Evolutionary conservation across 2,113 vertebrate genomes (phyloP), one percentile per base, ranked within the genome.

Genomic region (Cettia cetti): DNA sequence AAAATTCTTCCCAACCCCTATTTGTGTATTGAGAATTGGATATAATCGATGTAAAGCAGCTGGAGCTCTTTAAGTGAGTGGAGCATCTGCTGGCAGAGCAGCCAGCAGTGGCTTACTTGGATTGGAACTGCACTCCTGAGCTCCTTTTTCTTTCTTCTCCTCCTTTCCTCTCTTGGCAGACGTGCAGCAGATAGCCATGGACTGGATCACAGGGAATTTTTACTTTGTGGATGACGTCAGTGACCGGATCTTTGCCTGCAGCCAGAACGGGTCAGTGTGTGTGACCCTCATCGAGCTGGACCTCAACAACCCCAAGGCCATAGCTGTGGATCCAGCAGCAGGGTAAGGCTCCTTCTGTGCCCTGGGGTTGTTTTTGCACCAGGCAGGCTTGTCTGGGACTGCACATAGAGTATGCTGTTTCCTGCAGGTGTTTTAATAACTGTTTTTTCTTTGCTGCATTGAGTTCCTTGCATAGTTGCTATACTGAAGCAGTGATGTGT

Each of bases 121-220:
- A 18, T 18, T 64, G 28, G 11, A 72, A 40, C 77, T 92, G 35
- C 33, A 68, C 21, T 82, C 65, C 81, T 96, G 57, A 78, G 70
- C 82, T 40, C 85, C 27, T 86, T 24, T 53, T 50, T 22, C 22
- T 50, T 39, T 86, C 0, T 16, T 27, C 13, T 18, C 28, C 22
- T 63, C 1, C 8, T 4, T 57, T 54, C 30, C 18, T 49, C 11
- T 6, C 82, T 45, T 97, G 97, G 66, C 97, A 99, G 99, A 99
- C 97, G 98, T 99, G 22, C 99, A 99, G 52, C 98, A 99, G 90
- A 98, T 99, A 98, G 99, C 98, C 1, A 96, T 99, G 5, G 99
- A 99, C 96, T 99, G 99, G 99, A 97, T 99, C 45, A 99, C 99
- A 0, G 99, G 99, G 27, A 99, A 99, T 97, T 97, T 99, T 56